Evolutionary conservation across 2,888 invertebrate species (phyloP), one percentile per base, ranked within the genome.

Genomic region (Choristoneura rosaceana): DNA sequence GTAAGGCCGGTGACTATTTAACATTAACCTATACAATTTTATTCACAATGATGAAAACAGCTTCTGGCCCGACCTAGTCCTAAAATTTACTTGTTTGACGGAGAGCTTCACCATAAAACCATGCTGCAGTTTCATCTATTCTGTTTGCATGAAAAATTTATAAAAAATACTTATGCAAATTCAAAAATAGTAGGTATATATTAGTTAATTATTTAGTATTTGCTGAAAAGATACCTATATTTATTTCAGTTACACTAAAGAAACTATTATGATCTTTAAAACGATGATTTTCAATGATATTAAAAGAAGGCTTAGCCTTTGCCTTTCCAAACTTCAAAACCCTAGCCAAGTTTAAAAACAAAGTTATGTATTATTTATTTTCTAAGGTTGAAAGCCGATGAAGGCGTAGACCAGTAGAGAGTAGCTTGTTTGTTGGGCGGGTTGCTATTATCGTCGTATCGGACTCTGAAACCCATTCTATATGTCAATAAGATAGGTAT

Each of bases 401-500:
- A 15, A 34, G 59, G 34, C 25, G 43, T 43, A 43, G 43, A 43
- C 43, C 10, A 43, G 47, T 14, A 5, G 33, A 71, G 47, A 62
- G 62, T 67, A 61, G 68, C 62, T 33, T 38, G 63, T 68, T 59
- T 59, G 71, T 63, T 63, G 52, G 50, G 71, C 66, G 58, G 71
- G 47, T 58, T 47, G 58, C n/a, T 34, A 34, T 10, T 25, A 63
- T 63, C 59, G 68, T 38, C 59, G 43, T 38, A 43, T 25, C 71
- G 41, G 58, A 63, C 34, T 67, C 47, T 41, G 58, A 71, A 63
- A 63, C 63, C 59, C 63, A 63, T 63, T 68, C 34, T 47, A 50
- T 61, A 67, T 50, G 71, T 73, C 63, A 73, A 64, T 68, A 73
- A 50, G 58, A 71, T 62, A 62, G 38, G 41, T 55, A 66, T 62